These are phyloP conservation scores for Tenebrosternarchus preto DNA, from an alignment of 2,113 vertebrate genomes.

Conservation along the genomic window DNA sequence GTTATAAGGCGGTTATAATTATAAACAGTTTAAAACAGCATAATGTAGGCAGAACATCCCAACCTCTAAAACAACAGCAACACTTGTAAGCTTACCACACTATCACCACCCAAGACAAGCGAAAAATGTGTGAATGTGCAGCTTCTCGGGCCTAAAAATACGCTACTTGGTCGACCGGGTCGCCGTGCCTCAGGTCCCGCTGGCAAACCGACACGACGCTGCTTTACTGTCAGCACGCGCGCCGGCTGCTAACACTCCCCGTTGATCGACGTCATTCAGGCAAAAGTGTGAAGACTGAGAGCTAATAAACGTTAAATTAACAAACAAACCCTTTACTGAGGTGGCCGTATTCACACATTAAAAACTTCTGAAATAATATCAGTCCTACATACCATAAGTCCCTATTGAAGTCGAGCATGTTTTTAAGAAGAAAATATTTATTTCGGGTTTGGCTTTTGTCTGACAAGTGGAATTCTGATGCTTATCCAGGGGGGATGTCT, in stretches of 20 bases:
- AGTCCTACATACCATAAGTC: too few relatives aligned
- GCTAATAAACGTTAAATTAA: constrained; percentile 30
- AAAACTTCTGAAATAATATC: too few relatives aligned
- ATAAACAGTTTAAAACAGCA: background rate
- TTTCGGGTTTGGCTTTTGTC: constrained; percentile 28
- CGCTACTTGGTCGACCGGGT: background rate
- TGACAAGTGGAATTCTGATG: background rate
- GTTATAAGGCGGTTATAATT: background rate
- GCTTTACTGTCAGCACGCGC: constrained; percentile 33
- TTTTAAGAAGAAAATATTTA: too few relatives aligned
- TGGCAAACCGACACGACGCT: background rate
- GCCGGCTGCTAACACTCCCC: constrained; percentile 25
- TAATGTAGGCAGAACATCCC: background rate
- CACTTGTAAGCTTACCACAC: too few relatives aligned
- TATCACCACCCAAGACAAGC: background rate
- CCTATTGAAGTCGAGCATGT: too few relatives aligned
- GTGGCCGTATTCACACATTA: constrained; percentile 18
- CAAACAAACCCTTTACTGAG: constrained; percentile 33
- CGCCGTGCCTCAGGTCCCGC: background rate
- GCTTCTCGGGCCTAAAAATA: background rate
- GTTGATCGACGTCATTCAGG: constrained; percentile 42
- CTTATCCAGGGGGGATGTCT: too few relatives aligned
- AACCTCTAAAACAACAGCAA: too few relatives aligned
- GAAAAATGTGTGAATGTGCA: background rate
- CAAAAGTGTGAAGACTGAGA: constrained; percentile 33